Evolutionary conservation across 2,888 invertebrate species (phyloP).

Genomic region (Celastrina argiolus): DNA sequence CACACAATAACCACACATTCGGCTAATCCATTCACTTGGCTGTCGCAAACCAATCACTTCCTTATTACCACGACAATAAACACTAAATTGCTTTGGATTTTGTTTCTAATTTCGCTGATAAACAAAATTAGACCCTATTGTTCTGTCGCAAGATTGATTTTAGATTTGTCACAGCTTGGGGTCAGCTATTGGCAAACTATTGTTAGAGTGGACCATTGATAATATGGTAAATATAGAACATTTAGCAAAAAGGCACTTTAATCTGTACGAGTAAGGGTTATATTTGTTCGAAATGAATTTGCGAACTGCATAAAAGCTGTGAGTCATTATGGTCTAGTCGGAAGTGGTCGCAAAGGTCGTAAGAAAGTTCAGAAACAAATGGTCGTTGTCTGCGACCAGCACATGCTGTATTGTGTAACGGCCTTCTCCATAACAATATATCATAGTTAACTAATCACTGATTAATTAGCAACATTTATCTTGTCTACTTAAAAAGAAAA

Average conservation of each 20-base stretch:
- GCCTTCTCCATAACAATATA: neutral
- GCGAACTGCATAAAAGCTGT: conserved; percentile 11
- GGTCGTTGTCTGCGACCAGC: conserved; percentile 6
- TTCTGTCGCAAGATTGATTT: neutral
- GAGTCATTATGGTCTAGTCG: conserved; percentile 12
- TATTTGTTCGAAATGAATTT: neutral
- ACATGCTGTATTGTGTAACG: conserved; percentile 7
- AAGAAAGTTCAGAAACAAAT: conserved; percentile 17
- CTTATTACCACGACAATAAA: neutral
- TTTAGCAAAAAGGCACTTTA: neutral
- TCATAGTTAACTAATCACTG: conserved; percentile 3
- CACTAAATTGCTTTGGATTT: neutral
- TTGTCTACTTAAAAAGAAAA: neutral
- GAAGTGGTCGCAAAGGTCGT: conserved; percentile 20
- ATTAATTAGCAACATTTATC: neutral
- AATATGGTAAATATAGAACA: neutral
- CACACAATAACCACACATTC: conserved; percentile 24
- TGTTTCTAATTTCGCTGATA: neutral
- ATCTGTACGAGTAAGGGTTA: neutral
- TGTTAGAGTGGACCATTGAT: neutral
- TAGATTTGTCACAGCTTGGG: neutral
- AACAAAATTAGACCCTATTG: neutral
- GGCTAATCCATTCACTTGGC: conserved; percentile 25
- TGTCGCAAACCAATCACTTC: neutral
- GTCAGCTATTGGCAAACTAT: conserved; percentile 17